Evolutionary conservation across 2,888 invertebrate genomes (phyloP).

Genomic region (Epinotia ramella): DNA sequence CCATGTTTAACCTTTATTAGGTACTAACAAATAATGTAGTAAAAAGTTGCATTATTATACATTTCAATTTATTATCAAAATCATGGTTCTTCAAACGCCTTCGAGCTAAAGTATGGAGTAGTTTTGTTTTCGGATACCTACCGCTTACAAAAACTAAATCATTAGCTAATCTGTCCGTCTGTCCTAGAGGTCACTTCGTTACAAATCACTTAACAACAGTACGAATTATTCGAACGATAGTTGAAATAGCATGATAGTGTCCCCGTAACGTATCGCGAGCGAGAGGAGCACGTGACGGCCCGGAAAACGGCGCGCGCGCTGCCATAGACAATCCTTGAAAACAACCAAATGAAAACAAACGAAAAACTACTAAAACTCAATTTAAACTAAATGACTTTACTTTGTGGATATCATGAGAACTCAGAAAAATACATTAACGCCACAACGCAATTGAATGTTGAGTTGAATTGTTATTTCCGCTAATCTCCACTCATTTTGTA

Average conservation of each 20-base stretch:
- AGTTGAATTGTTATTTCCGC: slow-evolving; percentile 66
- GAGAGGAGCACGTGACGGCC: slow-evolving; percentile 62
- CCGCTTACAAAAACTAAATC: neutral
- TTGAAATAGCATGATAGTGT: slow-evolving; percentile 54
- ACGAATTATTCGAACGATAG: slow-evolving; percentile 39
- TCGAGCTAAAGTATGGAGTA: neutral
- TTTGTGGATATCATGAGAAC: slow-evolving; percentile 26
- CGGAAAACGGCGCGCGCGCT: slow-evolving; percentile 57
- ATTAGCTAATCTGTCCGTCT: neutral
- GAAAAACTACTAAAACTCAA: slow-evolving; percentile 24
- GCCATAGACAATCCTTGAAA: slow-evolving; percentile 60
- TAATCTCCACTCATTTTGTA: slow-evolving; percentile 69
- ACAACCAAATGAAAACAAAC: slow-evolving; percentile 42
- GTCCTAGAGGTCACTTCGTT: slow-evolving; percentile 16
- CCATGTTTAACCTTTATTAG: neutral
- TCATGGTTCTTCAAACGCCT: neutral
- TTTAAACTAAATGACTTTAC: slow-evolving; percentile 22
- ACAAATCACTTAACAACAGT: slow-evolving; percentile 10
- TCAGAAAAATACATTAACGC: slow-evolving; percentile 61
- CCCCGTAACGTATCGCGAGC: slow-evolving; percentile 49
- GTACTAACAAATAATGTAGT: neutral
- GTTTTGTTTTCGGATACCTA: neutral
- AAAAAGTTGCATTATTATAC: neutral
- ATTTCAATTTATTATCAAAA: neutral
- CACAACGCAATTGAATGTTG: slow-evolving; percentile 63